Conservation (phyloP, 2,797 vertebrate species). For the Sebastes nivosus region DNA sequence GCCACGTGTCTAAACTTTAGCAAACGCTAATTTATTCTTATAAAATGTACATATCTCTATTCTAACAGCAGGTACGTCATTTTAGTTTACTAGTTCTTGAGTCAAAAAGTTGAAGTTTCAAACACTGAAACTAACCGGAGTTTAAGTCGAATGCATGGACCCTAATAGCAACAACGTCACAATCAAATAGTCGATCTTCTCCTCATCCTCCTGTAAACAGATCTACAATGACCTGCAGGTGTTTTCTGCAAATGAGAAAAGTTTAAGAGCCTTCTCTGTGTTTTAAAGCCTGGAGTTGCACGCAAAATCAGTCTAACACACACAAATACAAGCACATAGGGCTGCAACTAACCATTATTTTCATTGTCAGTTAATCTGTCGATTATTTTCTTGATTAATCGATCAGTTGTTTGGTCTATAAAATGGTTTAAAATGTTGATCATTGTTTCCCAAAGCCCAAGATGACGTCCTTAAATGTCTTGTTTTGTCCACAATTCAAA, state of each 20-base stretch:
- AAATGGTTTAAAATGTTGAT: fast-evolving
- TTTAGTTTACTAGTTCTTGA: background rate
- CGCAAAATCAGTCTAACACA: background rate
- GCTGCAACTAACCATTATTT: too few species aligned
- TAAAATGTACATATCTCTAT: background rate
- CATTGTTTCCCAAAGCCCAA: too few species aligned
- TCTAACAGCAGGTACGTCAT: background rate
- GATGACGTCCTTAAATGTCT: too few species aligned
- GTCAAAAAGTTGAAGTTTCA: background rate
- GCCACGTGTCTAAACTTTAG: background rate
- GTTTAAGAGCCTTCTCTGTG: background rate
- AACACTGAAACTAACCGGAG: background rate
- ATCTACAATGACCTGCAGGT: background rate
- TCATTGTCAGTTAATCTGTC: too few species aligned
- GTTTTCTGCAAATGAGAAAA: background rate
- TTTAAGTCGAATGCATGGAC: background rate
- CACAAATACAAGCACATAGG: background rate
- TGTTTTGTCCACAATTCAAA: too few species aligned
- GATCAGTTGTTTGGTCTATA: too few species aligned
- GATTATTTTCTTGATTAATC: too few species aligned
- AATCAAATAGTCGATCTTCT: background rate
- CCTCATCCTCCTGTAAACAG: background rate
- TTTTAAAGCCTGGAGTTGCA: background rate
- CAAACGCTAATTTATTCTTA: background rate
- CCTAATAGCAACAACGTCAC: background rate